A percentile compares a stretch with the other conserved stretches of the same genome.
Conservation (phyloP, 2,888 invertebrate species). For the Cremastinae sp. region DNA sequence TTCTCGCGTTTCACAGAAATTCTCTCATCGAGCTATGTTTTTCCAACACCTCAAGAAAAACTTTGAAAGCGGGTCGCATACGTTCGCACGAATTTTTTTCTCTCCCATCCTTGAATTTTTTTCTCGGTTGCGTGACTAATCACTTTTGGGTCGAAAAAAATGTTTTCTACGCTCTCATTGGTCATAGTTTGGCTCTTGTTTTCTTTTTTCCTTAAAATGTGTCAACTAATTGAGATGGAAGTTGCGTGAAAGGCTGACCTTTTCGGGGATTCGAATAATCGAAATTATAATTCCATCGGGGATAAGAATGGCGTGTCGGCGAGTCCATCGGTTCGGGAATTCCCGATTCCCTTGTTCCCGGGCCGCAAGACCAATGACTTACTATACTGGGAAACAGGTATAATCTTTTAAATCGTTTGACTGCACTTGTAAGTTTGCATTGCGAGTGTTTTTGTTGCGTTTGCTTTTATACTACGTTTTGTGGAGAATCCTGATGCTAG, state of each 20-base stretch:
- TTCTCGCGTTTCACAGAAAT: constrained; percentile 56
- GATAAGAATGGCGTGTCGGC: constrained; percentile 7
- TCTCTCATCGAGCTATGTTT: constrained; percentile 69
- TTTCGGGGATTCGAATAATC: constrained; percentile 12
- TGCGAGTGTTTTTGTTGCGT: constrained; percentile 55
- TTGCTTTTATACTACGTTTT: constrained; percentile 49
- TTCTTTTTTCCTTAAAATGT: too few species aligned
- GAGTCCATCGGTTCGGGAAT: constrained; percentile 32
- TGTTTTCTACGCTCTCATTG: too few species aligned
- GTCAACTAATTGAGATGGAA: too few species aligned
- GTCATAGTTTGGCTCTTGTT: too few species aligned
- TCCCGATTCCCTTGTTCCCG: constrained; percentile 46
- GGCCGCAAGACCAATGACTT: constrained; percentile 30
- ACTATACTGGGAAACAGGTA: constrained; percentile 43
- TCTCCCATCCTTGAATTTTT: constrained; percentile 15
- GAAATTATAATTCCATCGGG: constrained; percentile 13
- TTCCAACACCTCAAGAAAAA: constrained; percentile 64
- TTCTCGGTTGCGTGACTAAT: constrained; percentile 1
- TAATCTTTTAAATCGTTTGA: constrained; percentile 60
- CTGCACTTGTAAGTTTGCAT: constrained; percentile 55
- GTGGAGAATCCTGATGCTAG: constrained; percentile 25
- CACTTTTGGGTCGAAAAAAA: too few species aligned
- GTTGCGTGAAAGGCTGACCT: too few species aligned
- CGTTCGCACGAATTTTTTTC: constrained; percentile 1
- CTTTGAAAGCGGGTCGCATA: constrained; percentile 1